Conservation (phyloP, 2,888 invertebrate species). For the Onchidella celtica region DNA sequence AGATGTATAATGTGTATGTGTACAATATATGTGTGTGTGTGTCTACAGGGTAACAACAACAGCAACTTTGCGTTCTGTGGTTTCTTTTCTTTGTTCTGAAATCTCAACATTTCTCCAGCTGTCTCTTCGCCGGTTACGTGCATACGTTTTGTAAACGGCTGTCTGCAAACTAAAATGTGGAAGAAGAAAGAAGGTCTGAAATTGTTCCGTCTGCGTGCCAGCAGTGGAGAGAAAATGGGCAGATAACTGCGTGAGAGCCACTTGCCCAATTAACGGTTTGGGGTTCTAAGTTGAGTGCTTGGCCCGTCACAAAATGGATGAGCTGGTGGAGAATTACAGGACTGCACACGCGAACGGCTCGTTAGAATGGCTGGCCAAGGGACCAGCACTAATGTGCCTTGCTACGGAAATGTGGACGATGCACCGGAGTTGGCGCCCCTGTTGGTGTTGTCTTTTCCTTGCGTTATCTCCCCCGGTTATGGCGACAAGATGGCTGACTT, state of each 20-base stretch:
- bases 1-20: too few relatives aligned
- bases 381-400: not conserved
- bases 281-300: conserved; percentile 13
- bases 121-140: too few relatives aligned
- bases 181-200: not conserved
- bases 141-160: too few relatives aligned
- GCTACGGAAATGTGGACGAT: not conserved
- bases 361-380: not conserved
- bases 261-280: conserved; percentile 34
- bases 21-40: too few relatives aligned
- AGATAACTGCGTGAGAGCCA: conserved; percentile 15
- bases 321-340: conserved; percentile 15
- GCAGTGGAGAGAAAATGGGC: conserved; percentile 24
- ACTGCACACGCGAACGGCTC: conserved; percentile 17
- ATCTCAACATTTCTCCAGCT: too few relatives aligned
- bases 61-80: too few relatives aligned
- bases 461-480: not conserved
- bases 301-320: conserved; percentile 23
- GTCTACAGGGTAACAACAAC: too few relatives aligned
- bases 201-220: not conserved
- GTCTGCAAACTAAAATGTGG: too few relatives aligned
- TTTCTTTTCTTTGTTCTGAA: too few relatives aligned
- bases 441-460: not conserved
- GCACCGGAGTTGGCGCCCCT: not conserved
- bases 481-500: not conserved